These are phyloP conservation scores for Tenualosa thibaudeaui DNA, from an alignment of 2,797 vertebrate genomes.

Conservation along the genomic window DNA sequence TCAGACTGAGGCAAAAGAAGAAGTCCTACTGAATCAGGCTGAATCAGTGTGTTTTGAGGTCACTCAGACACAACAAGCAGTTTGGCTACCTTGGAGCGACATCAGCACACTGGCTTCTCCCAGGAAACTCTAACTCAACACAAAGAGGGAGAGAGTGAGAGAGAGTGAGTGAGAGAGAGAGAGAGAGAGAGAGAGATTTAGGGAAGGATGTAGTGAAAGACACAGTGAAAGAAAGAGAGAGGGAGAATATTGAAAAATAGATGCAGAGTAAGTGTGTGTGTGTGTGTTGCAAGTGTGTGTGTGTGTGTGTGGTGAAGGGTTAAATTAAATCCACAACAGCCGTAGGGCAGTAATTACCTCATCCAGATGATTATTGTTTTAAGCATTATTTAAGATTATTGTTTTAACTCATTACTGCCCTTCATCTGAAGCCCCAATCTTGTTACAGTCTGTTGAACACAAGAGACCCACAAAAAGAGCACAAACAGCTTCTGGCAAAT, in stretches of 20 bases:
- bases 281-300: conserved; percentile 21
- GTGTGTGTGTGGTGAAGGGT: neutral
- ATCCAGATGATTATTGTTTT: neutral
- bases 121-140: neutral
- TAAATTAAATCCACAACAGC: neutral
- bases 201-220: neutral
- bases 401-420: neutral
- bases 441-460: neutral
- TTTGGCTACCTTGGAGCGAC: neutral
- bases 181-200: neutral
- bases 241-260: neutral
- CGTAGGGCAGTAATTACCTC: neutral
- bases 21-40: neutral
- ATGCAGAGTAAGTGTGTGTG: conserved; percentile 12
- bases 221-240: neutral
- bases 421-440: neutral
- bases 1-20: neutral
- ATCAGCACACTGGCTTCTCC: neutral
- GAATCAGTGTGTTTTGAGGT: neutral
- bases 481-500: neutral
- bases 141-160: neutral
- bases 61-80: neutral
- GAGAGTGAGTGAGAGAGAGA: neutral
- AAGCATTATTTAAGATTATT: neutral
- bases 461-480: neutral